Evolutionary conservation across 2,797 vertebrate genomes (phyloP).

Genomic region (Myripristis murdjan): DNA sequence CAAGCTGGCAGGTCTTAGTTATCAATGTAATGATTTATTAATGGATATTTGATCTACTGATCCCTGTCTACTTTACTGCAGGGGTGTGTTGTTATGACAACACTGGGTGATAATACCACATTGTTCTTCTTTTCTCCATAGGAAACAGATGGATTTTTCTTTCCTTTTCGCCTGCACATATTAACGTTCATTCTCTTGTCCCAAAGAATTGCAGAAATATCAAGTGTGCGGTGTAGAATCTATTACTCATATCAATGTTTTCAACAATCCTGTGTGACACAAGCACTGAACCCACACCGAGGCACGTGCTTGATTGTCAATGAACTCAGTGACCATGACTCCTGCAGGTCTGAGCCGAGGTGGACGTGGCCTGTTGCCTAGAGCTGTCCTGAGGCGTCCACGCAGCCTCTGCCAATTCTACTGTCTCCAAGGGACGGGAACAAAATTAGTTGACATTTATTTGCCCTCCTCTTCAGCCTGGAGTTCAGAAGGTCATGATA

Average conservation of each 20-base stretch:
- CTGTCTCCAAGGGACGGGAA: conserved; percentile 2
- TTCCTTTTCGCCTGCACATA: not conserved
- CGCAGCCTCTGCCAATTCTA: conserved; percentile 7
- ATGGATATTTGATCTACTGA: conserved; percentile 4
- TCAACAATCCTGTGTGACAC: conserved; percentile 6
- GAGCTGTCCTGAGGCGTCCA: conserved; percentile 3
- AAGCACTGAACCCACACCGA: conserved; percentile 7
- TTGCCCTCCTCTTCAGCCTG: not conserved
- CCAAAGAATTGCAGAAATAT: conserved; percentile 3
- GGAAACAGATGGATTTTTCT: not conserved
- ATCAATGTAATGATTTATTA: conserved; percentile 26
- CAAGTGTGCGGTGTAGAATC: conserved; percentile 1
- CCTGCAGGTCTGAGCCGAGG: conserved; percentile 11
- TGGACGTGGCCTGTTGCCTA: not conserved
- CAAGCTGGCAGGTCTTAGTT: not conserved
- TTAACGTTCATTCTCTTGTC: conserved; percentile 5
- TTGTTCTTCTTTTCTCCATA: conserved; percentile 14
- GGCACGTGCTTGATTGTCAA: conserved; percentile 2
- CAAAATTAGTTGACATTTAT: conserved; percentile 18
- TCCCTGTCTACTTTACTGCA: conserved; percentile 23
- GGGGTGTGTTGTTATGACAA: conserved; percentile 76
- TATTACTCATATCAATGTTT: conserved; percentile 12
- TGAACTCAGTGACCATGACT: conserved; percentile 2
- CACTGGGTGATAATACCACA: conserved; percentile 55
- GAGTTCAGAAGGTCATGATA: conserved; percentile 38